Evolutionary conservation across 2,113 vertebrate species (phyloP).

Genomic region (Enhydra lutris): DNA sequence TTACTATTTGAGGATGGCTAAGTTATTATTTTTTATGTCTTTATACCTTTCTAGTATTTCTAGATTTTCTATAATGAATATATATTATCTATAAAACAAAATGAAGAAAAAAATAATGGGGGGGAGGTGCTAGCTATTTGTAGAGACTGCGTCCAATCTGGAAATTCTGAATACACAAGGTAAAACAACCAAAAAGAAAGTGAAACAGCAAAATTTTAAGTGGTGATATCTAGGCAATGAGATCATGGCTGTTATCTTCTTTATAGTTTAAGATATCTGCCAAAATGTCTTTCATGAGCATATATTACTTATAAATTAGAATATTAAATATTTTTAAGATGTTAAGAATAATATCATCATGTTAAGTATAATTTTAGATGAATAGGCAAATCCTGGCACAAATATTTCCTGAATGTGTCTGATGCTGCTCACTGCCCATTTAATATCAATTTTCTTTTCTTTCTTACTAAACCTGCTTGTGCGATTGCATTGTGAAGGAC

Average conservation of each 20-base stretch:
- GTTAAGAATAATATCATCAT: neutral
- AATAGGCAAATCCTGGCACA: neutral
- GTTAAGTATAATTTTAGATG: neutral
- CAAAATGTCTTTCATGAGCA: neutral
- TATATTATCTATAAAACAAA: neutral
- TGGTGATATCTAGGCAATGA: neutral
- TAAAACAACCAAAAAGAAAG: neutral
- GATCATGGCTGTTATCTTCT: neutral
- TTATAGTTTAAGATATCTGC: neutral
- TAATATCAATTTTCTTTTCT: neutral
- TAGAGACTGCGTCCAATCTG: neutral
- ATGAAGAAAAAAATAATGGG: neutral
- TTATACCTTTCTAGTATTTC: neutral
- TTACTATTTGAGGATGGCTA: neutral
- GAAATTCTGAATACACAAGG: neutral
- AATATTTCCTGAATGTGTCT: neutral
- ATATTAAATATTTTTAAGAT: slow-evolving; percentile 6
- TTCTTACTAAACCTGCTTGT: neutral
- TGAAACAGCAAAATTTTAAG: neutral
- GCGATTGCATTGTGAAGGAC: neutral
- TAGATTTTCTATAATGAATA: neutral
- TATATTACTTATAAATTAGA: neutral
- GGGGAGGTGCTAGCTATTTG: neutral
- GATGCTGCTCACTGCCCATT: neutral
- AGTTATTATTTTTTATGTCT: neutral